phyloP scores from a whole-genome alignment of 2,113 vertebrate species.

The Hippocampus mohnikei region DNA sequence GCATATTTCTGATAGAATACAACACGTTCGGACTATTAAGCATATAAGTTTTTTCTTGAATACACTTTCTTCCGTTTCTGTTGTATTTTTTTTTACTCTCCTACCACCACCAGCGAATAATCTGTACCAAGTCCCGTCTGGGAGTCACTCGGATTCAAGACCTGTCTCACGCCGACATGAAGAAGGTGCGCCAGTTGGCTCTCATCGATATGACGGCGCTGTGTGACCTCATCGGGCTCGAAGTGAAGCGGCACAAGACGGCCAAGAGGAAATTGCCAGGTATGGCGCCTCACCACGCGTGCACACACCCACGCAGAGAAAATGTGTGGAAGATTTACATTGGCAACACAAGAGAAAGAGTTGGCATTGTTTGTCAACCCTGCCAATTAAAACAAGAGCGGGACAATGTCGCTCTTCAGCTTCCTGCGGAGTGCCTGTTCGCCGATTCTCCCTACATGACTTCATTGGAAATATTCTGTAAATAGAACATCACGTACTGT shows the following conservation, averaged over 20 bases:
- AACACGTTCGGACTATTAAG: too few relatives aligned
- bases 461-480: not conserved
- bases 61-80: not conserved
- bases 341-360: not conserved
- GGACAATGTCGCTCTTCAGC: not conserved
- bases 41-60: too few relatives aligned
- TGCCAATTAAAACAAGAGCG: not conserved
- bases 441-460: not conserved
- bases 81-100: not conserved
- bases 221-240: constrained; percentile 82
- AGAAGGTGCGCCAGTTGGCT: constrained; percentile 82
- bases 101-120: constrained; percentile 73
- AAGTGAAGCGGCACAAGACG: constrained; percentile 83
- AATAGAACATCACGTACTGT: not conserved
- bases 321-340: not conserved
- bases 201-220: constrained; percentile 87
- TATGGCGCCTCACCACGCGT: constrained; percentile 24
- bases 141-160: constrained; percentile 83
- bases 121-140: constrained; percentile 78
- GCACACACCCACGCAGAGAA: not conserved
- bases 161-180: constrained; percentile 81
- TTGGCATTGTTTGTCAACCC: not conserved
- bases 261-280: constrained; percentile 78
- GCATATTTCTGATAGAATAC: too few relatives aligned
- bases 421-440: not conserved